Percentiles rank a stretch among this genome's conserved stretches.
phyloP scores from a whole-genome alignment of 2,797 vertebrate genomes.

The Malacoctenus gilli region DNA sequence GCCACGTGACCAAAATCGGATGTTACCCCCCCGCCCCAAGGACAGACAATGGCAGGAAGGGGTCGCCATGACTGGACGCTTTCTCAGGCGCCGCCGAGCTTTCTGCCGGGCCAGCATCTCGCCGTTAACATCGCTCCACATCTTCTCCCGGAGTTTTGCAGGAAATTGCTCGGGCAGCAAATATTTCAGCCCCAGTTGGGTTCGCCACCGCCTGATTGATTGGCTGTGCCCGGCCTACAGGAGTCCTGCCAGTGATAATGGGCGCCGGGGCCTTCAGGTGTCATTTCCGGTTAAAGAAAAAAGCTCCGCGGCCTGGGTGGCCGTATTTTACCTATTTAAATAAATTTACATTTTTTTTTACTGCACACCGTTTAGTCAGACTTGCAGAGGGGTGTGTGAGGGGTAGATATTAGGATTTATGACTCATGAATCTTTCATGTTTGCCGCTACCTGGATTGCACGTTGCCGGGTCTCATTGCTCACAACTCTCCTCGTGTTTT shows the following conservation, averaged over 20 bases:
- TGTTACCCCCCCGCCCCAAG: too few relatives aligned
- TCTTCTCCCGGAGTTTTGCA: slow-evolving; percentile 12
- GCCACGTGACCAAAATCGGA: too few relatives aligned
- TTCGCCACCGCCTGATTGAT: slow-evolving; percentile 44
- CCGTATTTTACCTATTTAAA: slow-evolving; percentile 29
- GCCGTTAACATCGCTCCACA: slow-evolving; percentile 1
- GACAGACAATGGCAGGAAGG: too few relatives aligned
- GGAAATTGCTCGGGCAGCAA: slow-evolving; percentile 22
- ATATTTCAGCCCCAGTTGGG: slow-evolving; percentile 26
- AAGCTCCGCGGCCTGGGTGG: background rate
- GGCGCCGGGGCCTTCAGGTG: slow-evolving; percentile 28
- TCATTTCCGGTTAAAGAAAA: slow-evolving; percentile 24
- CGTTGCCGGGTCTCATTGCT: background rate
- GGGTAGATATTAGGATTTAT: slow-evolving; percentile 20
- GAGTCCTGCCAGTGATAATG: slow-evolving; percentile 27
- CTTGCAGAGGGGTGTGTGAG: background rate
- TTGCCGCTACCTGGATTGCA: slow-evolving; percentile 9
- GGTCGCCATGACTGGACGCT: too few relatives aligned
- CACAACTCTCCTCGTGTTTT: slow-evolving; percentile 2
- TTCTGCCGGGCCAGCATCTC: too few relatives aligned
- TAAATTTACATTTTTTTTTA: slow-evolving; percentile 44
- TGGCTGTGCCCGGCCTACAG: slow-evolving; percentile 47
- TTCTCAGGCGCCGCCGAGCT: too few relatives aligned
- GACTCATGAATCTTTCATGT: slow-evolving; percentile 18
- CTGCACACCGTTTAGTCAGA: slow-evolving; percentile 21